Conservation (phyloP, 2,888 invertebrate genomes). For the Poecilus cupreus region DNA sequence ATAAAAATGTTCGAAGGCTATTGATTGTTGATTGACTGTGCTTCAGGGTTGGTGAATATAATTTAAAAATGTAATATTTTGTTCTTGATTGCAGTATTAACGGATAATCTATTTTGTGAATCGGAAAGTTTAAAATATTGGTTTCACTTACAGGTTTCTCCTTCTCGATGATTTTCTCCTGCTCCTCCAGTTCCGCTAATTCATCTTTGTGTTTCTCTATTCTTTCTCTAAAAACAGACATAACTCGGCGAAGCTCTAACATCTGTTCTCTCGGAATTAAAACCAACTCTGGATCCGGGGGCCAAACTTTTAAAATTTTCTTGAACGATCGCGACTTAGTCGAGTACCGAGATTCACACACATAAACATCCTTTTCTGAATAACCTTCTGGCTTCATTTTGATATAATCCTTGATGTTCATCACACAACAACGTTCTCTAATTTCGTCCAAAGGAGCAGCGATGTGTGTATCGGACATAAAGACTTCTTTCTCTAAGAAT, state of each 20-base stretch:
- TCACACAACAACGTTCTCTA: constrained; percentile 91
- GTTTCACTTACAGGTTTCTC: constrained; percentile 85
- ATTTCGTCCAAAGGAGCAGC: constrained; percentile 90
- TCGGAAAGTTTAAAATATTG: too few species aligned
- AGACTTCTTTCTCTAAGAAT: constrained; percentile 97
- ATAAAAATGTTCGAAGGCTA: too few species aligned
- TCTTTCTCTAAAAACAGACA: constrained; percentile 94
- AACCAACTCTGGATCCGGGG: constrained; percentile 78
- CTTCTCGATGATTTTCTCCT: constrained; percentile 88
- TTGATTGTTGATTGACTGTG: too few species aligned
- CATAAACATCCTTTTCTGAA: constrained; percentile 94
- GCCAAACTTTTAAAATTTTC: constrained; percentile 89
- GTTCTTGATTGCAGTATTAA: too few species aligned
- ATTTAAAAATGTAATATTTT: too few species aligned
- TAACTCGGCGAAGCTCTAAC: constrained; percentile 89
- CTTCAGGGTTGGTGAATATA: too few species aligned
- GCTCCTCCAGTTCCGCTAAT: constrained; percentile 87
- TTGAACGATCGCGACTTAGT: constrained; percentile 91
- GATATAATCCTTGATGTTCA: constrained; percentile 96
- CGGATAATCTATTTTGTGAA: too few species aligned
- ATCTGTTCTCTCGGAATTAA: constrained; percentile 82
- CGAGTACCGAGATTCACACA: constrained; percentile 94
- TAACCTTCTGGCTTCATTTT: constrained; percentile 90
- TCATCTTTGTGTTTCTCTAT: constrained; percentile 94
- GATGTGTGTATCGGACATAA: constrained; percentile 93